A percentile compares a stretch with the other conserved stretches of the same genome.
Conservation (phyloP, 1,140 invertebrate species). For the Bactericera cockerelli region DNA sequence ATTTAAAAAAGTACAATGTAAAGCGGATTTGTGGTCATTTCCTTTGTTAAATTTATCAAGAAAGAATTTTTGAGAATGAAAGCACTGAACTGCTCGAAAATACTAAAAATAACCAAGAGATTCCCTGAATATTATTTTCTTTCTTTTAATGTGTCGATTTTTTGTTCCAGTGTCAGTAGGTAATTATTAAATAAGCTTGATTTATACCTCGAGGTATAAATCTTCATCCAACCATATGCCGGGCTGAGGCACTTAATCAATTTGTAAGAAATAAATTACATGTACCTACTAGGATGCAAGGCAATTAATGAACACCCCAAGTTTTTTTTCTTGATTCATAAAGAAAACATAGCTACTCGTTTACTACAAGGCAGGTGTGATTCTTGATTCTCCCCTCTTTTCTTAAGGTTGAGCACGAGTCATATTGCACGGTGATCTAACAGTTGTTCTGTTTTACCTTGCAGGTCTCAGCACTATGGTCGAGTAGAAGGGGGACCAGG, state of each 20-base stretch:
- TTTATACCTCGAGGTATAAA: neutral
- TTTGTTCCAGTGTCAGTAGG: no score
- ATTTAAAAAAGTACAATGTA: no score
- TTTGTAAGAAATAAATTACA: slow-evolving; percentile 3
- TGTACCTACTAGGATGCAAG: neutral
- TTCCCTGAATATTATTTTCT: no score
- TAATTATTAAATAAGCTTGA: neutral
- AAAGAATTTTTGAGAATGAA: no score
- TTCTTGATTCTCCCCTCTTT: slow-evolving; percentile 4
- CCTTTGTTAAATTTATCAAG: no score
- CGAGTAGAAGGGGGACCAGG: slow-evolving; percentile 20
- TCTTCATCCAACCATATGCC: neutral
- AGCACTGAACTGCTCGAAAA: no score
- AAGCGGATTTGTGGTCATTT: no score
- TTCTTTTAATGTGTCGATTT: no score
- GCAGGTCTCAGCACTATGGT: slow-evolving; percentile 21
- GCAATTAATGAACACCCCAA: neutral
- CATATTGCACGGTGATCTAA: slow-evolving; percentile 20
- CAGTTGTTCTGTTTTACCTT: slow-evolving; percentile 25
- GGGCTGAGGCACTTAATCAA: slow-evolving; percentile 2
- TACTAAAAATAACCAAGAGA: no score
- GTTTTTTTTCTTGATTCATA: neutral
- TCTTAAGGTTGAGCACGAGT: slow-evolving; percentile 13
- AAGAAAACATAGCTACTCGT: slow-evolving; percentile 5
- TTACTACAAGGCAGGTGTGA: slow-evolving; percentile 16